These are phyloP conservation scores for Parauchenoglanis ngamensis DNA, from an alignment of 2,797 vertebrate genomes.

Conservation along the genomic window DNA sequence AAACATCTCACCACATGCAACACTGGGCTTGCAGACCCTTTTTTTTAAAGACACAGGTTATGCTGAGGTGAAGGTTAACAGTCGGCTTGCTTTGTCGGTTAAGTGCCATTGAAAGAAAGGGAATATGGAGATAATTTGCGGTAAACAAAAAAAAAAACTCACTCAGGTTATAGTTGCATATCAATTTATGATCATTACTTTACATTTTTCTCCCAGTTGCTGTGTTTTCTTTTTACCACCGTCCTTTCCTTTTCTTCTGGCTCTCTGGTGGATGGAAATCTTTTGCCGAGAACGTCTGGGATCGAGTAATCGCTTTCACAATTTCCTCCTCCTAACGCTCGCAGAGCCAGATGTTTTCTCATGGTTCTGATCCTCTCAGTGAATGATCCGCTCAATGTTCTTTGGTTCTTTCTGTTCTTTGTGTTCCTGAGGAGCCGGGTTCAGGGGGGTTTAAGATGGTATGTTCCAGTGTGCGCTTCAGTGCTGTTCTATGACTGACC, in stretches of 20 bases:
- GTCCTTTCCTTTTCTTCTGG: constrained; percentile 23
- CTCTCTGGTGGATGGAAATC: constrained; percentile 38
- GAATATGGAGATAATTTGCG: constrained; percentile 17
- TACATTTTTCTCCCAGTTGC: background rate
- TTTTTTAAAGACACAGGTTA: constrained; percentile 15
- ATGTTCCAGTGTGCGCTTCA: constrained; percentile 61
- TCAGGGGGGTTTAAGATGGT: constrained; percentile 33
- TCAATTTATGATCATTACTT: constrained; percentile 17
- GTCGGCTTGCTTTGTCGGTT: constrained; percentile 34
- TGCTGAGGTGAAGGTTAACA: constrained; percentile 35
- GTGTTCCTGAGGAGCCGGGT: constrained; percentile 54
- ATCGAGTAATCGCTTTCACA: constrained; percentile 32
- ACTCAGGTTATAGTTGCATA: constrained; percentile 39
- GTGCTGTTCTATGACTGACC: constrained; percentile 75
- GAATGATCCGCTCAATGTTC: constrained; percentile 36
- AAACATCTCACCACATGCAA: constrained; percentile 51
- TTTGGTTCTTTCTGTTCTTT: constrained; percentile 55
- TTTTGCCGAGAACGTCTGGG: constrained; percentile 36
- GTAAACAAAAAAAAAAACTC: constrained; percentile 8
- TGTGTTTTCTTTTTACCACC: constrained; percentile 34
- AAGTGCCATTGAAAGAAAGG: constrained; percentile 42
- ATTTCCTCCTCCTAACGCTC: constrained; percentile 40
- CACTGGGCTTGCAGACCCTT: constrained; percentile 44
- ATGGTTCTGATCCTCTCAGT: constrained; percentile 37
- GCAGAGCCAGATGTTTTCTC: constrained; percentile 41